Evolutionary conservation across 2,888 invertebrate species (phyloP).

Genomic region (Hypomecis punctinalis): DNA sequence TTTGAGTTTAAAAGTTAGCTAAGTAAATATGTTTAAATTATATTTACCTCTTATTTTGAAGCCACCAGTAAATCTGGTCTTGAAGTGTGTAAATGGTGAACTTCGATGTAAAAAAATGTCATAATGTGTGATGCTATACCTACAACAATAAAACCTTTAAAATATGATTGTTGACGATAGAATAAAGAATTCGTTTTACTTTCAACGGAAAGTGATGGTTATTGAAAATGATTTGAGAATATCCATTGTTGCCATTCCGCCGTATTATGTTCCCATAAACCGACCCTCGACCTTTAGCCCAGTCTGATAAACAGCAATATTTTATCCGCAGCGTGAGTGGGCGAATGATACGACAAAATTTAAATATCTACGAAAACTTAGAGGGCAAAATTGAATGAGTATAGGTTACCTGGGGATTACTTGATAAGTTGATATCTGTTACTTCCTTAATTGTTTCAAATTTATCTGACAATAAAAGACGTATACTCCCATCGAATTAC

Average conservation of each 20-base stretch:
- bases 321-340: constrained; percentile 1
- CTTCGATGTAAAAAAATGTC: too few relatives aligned
- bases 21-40: too few relatives aligned
- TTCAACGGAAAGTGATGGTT: not conserved
- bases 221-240: constrained; percentile 6
- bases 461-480: too few relatives aligned
- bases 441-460: too few relatives aligned
- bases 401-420: too few relatives aligned
- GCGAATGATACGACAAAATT: constrained; percentile 1
- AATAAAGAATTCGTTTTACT: not conserved
- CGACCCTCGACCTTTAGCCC: constrained; percentile 9
- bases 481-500: too few relatives aligned
- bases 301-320: constrained; percentile 3
- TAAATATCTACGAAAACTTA: not conserved
- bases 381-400: too few relatives aligned
- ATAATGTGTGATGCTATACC: not conserved
- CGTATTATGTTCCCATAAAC: constrained; percentile 9
- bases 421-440: too few relatives aligned
- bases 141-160: constrained; percentile 2
- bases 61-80: too few relatives aligned
- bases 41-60: too few relatives aligned
- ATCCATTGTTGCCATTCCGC: constrained; percentile 1
- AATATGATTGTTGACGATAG: not conserved
- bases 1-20: too few relatives aligned
- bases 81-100: too few relatives aligned